phyloP scores from a whole-genome alignment of 2,113 vertebrate genomes.

The Megaceryle torquata region DNA sequence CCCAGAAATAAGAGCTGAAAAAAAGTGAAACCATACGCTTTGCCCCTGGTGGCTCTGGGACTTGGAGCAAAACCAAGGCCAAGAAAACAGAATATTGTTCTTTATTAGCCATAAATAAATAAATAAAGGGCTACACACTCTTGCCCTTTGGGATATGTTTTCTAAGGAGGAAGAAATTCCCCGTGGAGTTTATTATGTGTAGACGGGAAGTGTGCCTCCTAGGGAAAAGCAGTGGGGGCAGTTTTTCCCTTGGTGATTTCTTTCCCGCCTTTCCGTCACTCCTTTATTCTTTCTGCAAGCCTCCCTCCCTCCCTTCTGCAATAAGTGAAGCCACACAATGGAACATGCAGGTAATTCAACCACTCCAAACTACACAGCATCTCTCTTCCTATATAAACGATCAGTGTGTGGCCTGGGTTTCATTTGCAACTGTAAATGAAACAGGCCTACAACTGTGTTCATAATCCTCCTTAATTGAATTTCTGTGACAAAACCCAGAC shows the following conservation, averaged over 20 bases:
- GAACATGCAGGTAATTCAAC: constrained; percentile 49
- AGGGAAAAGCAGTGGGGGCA: constrained; percentile 23
- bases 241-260: constrained; percentile 7
- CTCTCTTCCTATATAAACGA: constrained; percentile 51
- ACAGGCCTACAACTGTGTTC: constrained; percentile 70
- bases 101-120: constrained; percentile 46
- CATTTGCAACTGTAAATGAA: constrained; percentile 75
- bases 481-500: constrained; percentile 72
- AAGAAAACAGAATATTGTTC: constrained; percentile 35
- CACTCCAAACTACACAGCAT: constrained; percentile 20
- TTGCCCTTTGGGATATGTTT: not conserved
- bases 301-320: not conserved
- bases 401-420: constrained; percentile 71
- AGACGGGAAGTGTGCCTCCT: constrained; percentile 12
- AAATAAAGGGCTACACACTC: constrained; percentile 32
- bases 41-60: not conserved
- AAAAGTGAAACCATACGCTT: not conserved
- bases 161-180: constrained; percentile 41
- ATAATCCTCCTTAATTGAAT: constrained; percentile 74
- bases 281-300: constrained; percentile 26
- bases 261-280: not conserved
- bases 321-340: constrained; percentile 41
- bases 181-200: constrained; percentile 54
- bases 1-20: constrained; percentile 9
- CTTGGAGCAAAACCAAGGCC: constrained; percentile 40